A percentile compares a stretch with the other conserved stretches of the same genome.
Evolutionary conservation across 2,888 invertebrate species (phyloP).

Genomic region (Colostygia pectinataria): DNA sequence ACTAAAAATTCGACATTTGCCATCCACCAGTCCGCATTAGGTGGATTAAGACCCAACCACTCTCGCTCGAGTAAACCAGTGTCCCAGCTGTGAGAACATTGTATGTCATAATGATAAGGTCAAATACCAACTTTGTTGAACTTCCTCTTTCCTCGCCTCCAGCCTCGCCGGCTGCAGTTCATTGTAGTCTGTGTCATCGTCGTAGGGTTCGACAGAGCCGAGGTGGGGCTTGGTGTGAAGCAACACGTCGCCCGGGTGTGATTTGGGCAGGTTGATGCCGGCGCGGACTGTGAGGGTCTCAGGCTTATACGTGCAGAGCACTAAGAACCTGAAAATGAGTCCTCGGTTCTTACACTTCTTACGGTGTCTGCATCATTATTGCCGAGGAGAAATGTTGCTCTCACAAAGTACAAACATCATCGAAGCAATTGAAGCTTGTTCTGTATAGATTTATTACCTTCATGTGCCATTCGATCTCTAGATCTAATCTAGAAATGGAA

Average conservation of each 20-base stretch:
- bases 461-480: too few species aligned
- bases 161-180: conserved; percentile 75
- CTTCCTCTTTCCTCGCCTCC: conserved; percentile 67
- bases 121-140: conserved; percentile 59
- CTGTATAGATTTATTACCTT: too few species aligned
- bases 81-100: not conserved
- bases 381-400: too few species aligned
- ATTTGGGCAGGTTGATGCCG: conserved; percentile 87
- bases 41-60: too few species aligned
- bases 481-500: too few species aligned
- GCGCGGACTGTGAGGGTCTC: conserved; percentile 92
- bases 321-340: conserved; percentile 85
- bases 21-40: too few species aligned
- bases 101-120: not conserved
- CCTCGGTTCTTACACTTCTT: not conserved
- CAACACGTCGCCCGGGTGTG: conserved; percentile 76
- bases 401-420: too few species aligned
- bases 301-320: conserved; percentile 91
- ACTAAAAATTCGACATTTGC: too few species aligned
- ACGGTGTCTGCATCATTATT: not conserved
- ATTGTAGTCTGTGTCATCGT: conserved; percentile 70
- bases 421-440: too few species aligned
- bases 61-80: too few species aligned
- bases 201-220: conserved; percentile 73
- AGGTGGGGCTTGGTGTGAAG: conserved; percentile 66